Conservation (phyloP, 1,140 invertebrate genomes). For the Steinernema khuongi region DNA sequence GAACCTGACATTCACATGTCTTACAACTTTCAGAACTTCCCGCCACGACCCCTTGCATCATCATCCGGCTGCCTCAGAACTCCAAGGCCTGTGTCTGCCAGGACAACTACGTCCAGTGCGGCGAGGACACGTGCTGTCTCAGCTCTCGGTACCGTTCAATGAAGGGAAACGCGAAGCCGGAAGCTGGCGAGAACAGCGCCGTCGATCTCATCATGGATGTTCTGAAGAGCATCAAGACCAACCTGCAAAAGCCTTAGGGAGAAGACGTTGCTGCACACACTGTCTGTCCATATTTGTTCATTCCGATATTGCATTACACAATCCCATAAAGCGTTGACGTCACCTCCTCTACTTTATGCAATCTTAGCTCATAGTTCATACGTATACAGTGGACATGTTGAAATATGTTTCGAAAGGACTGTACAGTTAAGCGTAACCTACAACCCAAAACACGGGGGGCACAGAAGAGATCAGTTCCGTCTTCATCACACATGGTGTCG, state of each 20-base stretch:
- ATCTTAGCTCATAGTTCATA: background rate
- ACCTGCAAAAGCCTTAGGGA: slow-evolving; percentile 1
- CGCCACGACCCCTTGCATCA: background rate
- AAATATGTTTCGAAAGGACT: no score
- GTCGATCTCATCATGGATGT: slow-evolving; percentile 10
- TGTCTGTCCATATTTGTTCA: slow-evolving; percentile 10
- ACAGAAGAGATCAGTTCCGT: background rate
- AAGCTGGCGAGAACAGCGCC: background rate
- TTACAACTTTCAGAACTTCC: background rate
- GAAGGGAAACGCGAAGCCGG: background rate
- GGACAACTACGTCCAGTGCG: slow-evolving; percentile 7
- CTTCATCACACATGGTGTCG: background rate
- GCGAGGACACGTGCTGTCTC: background rate
- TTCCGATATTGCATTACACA: background rate
- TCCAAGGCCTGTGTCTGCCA: background rate
- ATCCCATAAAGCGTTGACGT: background rate
- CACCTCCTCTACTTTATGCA: background rate
- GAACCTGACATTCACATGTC: background rate
- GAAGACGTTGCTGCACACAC: background rate
- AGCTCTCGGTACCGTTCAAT: background rate
- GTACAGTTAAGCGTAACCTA: no score
- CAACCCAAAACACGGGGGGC: no score
- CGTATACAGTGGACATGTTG: background rate
- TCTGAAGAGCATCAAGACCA: slow-evolving; percentile 8
- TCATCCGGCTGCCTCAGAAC: background rate